Conservation (phyloP, 2,888 invertebrate genomes). For the Steinernema scapterisci region DNA sequence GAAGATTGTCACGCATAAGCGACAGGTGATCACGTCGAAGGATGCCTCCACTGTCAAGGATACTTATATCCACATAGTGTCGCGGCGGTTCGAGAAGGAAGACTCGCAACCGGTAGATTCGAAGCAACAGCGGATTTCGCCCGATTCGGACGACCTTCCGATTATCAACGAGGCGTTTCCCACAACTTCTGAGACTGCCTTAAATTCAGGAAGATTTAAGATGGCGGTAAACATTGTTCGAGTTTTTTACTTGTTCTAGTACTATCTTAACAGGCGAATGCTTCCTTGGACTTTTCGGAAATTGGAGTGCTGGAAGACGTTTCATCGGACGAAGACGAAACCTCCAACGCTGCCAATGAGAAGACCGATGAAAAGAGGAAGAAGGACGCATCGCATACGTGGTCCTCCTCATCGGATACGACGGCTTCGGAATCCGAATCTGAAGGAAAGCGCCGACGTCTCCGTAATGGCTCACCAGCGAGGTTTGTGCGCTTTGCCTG, state of each 20-base stretch:
- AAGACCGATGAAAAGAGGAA: background rate
- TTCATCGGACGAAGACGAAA: background rate
- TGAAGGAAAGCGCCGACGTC: background rate
- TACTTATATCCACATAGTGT: slow-evolving; percentile 23
- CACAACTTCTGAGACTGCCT: background rate
- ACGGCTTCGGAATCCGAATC: background rate
- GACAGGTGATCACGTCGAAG: slow-evolving; percentile 24
- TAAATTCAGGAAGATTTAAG: background rate
- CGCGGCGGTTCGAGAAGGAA: slow-evolving; percentile 8
- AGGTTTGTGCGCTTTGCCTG: too few species aligned
- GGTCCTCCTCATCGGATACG: slow-evolving; percentile 13
- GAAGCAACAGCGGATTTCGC: background rate
- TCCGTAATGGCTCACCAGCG: background rate
- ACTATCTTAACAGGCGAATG: background rate
- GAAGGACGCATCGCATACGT: slow-evolving; percentile 15
- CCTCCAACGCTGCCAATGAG: background rate
- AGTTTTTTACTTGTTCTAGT: background rate
- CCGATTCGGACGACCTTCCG: slow-evolving; percentile 18
- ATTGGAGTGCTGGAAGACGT: slow-evolving; percentile 14
- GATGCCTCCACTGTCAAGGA: slow-evolving; percentile 19
- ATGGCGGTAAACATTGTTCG: background rate
- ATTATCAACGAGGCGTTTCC: background rate
- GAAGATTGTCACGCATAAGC: slow-evolving; percentile 23
- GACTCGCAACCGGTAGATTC: background rate
- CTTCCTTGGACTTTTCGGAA: background rate